Evolutionary conservation across 2,888 invertebrate genomes (phyloP).

Genomic region (Noctua janthina): DNA sequence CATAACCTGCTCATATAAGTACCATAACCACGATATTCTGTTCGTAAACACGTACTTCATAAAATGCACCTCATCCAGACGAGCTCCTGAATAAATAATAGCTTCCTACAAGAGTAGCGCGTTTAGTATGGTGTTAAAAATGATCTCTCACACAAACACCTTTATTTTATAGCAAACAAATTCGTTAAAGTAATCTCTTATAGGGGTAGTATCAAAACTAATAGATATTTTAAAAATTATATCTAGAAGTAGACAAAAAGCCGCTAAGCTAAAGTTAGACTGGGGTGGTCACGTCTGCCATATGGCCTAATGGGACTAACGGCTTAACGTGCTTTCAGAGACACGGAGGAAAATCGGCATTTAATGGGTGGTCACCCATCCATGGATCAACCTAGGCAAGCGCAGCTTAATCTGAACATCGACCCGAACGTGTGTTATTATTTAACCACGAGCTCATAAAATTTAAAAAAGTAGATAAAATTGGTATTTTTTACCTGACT

Average conservation of each 20-base stretch:
- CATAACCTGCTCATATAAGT: neutral
- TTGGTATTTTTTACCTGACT: neutral
- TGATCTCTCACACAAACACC: slow-evolving; percentile 26
- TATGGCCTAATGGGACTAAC: neutral
- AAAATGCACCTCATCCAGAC: slow-evolving; percentile 38
- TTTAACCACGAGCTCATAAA: too few species aligned
- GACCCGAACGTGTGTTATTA: too few species aligned
- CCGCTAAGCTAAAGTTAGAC: too few species aligned
- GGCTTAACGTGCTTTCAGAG: neutral
- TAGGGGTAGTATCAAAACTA: neutral
- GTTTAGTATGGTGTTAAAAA: slow-evolving; percentile 55
- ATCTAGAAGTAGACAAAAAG: neutral
- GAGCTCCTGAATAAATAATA: slow-evolving; percentile 58
- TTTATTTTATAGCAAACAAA: slow-evolving; percentile 33
- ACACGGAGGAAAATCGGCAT: neutral
- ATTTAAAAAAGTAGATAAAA: neutral
- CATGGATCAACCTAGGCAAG: neutral
- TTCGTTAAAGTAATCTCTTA: slow-evolving; percentile 35
- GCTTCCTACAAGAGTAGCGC: slow-evolving; percentile 9
- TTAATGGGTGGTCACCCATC: neutral
- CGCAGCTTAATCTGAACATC: too few species aligned
- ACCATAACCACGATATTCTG: slow-evolving; percentile 5
- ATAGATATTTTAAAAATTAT: neutral
- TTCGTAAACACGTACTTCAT: slow-evolving; percentile 41
- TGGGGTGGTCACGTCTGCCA: neutral